These are phyloP conservation scores for Zaprionus africanus DNA, from an alignment of 1,140 invertebrate species.

Conservation along the genomic window DNA sequence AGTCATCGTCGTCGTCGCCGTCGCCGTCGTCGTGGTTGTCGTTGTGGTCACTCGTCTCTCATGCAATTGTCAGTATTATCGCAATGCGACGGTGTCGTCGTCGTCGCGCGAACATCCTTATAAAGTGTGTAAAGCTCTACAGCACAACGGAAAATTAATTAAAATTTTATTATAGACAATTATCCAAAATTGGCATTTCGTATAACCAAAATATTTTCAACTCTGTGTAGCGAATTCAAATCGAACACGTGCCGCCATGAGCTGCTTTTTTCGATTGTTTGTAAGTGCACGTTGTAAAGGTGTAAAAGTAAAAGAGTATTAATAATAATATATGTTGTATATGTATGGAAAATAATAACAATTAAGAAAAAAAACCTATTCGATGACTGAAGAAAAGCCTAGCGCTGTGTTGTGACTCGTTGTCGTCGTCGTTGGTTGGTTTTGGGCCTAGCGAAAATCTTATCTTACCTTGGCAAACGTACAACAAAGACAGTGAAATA, in stretches of 20 bases:
- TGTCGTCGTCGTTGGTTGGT: neutral
- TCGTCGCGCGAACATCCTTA: slow-evolving; percentile 56
- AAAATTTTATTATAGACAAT: slow-evolving; percentile 43
- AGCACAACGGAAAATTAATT: slow-evolving; percentile 20
- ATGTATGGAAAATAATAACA: neutral
- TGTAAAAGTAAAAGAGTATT: neutral
- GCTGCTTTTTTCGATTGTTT: slow-evolving; percentile 72
- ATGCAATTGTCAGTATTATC: slow-evolving; percentile 42
- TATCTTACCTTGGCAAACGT: slow-evolving; percentile 24
- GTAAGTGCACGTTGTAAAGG: slow-evolving; percentile 52
- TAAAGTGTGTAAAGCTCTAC: slow-evolving; percentile 48
- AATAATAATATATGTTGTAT: neutral
- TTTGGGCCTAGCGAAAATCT: slow-evolving; percentile 31
- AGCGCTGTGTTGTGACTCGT: slow-evolving; percentile 30
- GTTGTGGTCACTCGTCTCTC: slow-evolving; percentile 40
- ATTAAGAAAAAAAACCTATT: slow-evolving; percentile 1
- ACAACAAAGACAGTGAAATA: slow-evolving; percentile 18
- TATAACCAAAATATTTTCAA: slow-evolving; percentile 4
- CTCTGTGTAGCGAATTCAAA: slow-evolving; percentile 40
- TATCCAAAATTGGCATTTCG: slow-evolving; percentile 20
- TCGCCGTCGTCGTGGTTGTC: neutral
- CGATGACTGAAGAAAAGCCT: slow-evolving; percentile 14
- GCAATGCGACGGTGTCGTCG: slow-evolving; percentile 61
- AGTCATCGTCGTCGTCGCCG: slow-evolving; percentile 3
- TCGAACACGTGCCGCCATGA: slow-evolving; percentile 64